phyloP scores from a whole-genome alignment of 1,140 invertebrate genomes.

The Teleopsis dalmanni region DNA sequence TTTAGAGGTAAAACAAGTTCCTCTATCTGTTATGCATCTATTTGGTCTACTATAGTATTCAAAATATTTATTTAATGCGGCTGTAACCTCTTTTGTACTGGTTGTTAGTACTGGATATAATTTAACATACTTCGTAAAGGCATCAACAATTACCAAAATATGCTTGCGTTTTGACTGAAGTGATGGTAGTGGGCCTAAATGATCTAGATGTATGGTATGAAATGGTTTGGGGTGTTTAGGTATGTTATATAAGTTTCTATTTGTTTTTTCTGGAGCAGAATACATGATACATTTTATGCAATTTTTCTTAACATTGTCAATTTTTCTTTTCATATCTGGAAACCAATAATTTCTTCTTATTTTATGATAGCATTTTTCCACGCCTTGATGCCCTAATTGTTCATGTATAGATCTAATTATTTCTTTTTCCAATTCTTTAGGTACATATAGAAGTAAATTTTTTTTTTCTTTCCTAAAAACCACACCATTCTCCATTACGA shows the following conservation, averaged over 20 bases:
- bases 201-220: background rate
- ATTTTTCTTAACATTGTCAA: background rate
- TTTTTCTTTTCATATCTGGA: too few species aligned
- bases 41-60: background rate
- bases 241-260: background rate
- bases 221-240: background rate
- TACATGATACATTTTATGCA: constrained; percentile 5
- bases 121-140: background rate
- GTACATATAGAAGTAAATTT: background rate
- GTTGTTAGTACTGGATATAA: background rate
- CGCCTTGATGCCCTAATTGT: background rate
- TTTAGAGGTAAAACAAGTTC: background rate
- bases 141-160: constrained; percentile 2
- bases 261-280: background rate
- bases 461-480: background rate
- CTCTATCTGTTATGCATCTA: background rate
- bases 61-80: background rate
- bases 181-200: background rate
- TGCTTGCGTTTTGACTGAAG: constrained; percentile 6
- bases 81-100: background rate
- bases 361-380: too few species aligned
- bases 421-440: background rate
- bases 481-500: background rate
- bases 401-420: background rate
- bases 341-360: too few species aligned